phyloP scores from a whole-genome alignment of 1,140 invertebrate species.

The Drosophila pseudoobscura region DNA sequence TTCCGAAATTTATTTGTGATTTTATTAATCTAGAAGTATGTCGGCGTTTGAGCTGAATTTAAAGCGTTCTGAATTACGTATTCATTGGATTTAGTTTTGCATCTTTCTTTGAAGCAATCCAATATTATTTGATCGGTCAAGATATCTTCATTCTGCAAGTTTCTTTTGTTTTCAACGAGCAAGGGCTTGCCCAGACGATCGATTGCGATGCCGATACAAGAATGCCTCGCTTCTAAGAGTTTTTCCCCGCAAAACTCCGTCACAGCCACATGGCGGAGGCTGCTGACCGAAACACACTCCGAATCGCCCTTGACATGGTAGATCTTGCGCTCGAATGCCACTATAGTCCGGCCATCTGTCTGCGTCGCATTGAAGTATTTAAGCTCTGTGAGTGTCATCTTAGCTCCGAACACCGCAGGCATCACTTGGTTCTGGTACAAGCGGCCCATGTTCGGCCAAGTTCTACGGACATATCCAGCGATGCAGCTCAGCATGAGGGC shows the following conservation, averaged over 20 bases:
- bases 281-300: conserved; percentile 23
- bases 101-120: too few relatives aligned
- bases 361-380: conserved; percentile 10
- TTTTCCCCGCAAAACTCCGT: conserved; percentile 48
- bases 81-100: not conserved
- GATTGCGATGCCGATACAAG: conserved; percentile 34
- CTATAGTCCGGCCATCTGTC: conserved; percentile 50
- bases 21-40: too few relatives aligned
- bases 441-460: not conserved
- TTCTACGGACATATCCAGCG: not conserved
- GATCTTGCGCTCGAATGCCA: conserved; percentile 46
- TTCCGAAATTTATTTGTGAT: too few relatives aligned
- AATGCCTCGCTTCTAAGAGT: conserved; percentile 38
- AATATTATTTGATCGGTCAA: too few relatives aligned
- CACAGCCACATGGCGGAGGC: conserved; percentile 38
- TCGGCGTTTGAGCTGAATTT: too few relatives aligned
- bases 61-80: too few relatives aligned
- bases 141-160: too few relatives aligned
- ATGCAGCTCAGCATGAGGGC: conserved; percentile 3
- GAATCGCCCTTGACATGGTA: conserved; percentile 51
- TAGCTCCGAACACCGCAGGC: conserved; percentile 2
- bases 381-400: conserved; percentile 25
- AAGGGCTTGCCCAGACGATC: conserved; percentile 3
- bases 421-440: conserved; percentile 3
- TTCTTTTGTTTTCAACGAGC: too few relatives aligned